Evolutionary conservation across 2,797 vertebrate genomes (phyloP).

Genomic region (Novumbra hubbsi): DNA sequence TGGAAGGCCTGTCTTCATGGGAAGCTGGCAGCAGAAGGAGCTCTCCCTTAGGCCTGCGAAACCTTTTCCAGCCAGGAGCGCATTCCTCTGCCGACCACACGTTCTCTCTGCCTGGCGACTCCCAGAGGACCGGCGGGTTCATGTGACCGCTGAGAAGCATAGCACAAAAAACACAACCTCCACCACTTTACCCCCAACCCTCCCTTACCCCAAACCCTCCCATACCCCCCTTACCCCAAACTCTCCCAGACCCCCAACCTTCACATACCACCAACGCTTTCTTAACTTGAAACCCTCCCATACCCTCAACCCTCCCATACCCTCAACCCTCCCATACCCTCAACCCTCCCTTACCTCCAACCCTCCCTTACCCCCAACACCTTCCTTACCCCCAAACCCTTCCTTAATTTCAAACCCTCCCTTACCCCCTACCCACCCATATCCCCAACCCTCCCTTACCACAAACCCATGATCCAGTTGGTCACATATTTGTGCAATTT

Average conservation of each 20-base stretch:
- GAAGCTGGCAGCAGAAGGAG: slow-evolving; percentile 37
- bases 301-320: not conserved
- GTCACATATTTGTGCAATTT: slow-evolving; percentile 34
- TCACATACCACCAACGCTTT: not conserved
- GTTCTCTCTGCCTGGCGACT: slow-evolving; percentile 28
- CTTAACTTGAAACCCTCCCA: no score
- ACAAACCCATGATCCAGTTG: slow-evolving; percentile 22
- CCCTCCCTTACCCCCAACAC: slow-evolving; percentile 18
- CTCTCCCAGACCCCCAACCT: no score
- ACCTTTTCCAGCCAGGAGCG: slow-evolving; percentile 63
- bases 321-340: not conserved
- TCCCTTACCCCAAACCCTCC: not conserved
- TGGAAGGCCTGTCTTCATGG: slow-evolving; percentile 36
- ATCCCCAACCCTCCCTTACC: slow-evolving; percentile 38
- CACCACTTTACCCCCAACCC: slow-evolving; percentile 13
- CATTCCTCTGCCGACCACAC: slow-evolving; percentile 56
- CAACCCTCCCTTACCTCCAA: slow-evolving; percentile 20
- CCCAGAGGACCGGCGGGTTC: slow-evolving; percentile 57
- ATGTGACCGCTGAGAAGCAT: slow-evolving; percentile 61
- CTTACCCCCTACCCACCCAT: slow-evolving; percentile 22
- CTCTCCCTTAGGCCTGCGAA: slow-evolving; percentile 43
- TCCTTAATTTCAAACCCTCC: slow-evolving; percentile 18
- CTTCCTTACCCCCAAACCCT: slow-evolving; percentile 39
- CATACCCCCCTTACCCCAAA: no score
- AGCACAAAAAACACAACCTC: slow-evolving; percentile 37